Evolutionary conservation across 2,113 vertebrate genomes (phyloP).

Genomic region (Triplophysa tibetana): DNA sequence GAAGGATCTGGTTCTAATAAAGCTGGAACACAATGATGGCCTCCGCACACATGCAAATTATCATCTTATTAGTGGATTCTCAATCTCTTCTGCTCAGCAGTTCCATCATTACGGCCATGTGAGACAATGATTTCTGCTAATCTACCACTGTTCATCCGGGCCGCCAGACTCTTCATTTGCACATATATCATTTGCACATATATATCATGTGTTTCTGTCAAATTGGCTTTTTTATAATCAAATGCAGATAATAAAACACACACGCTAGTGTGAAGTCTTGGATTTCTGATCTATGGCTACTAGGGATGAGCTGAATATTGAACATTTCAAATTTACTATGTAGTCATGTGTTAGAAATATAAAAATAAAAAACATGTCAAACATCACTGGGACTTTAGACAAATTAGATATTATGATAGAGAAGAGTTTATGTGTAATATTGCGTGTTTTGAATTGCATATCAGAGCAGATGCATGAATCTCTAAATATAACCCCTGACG

Average conservation of each 20-base stretch:
- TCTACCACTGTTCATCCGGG: slow-evolving; percentile 10
- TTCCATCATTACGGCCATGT: not conserved
- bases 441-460: no score
- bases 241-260: not conserved
- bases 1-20: slow-evolving; percentile 26
- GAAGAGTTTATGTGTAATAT: no score
- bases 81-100: slow-evolving; percentile 13
- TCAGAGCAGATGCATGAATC: no score
- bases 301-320: no score
- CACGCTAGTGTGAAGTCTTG: not conserved
- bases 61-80: not conserved
- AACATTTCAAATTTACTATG: no score
- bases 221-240: not conserved
- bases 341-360: no score
- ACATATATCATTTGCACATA: slow-evolving; percentile 6
- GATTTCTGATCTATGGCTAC: no score
- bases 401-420: no score
- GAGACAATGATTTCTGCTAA: slow-evolving; percentile 12
- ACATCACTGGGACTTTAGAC: no score
- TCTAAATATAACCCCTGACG: no score
- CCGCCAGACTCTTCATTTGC: not conserved
- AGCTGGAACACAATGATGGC: slow-evolving; percentile 16
- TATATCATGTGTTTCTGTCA: not conserved
- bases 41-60: not conserved
- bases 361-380: no score